phyloP scores from a whole-genome alignment of 2,888 invertebrate genomes.

The Meiosimyza decipiens region DNA sequence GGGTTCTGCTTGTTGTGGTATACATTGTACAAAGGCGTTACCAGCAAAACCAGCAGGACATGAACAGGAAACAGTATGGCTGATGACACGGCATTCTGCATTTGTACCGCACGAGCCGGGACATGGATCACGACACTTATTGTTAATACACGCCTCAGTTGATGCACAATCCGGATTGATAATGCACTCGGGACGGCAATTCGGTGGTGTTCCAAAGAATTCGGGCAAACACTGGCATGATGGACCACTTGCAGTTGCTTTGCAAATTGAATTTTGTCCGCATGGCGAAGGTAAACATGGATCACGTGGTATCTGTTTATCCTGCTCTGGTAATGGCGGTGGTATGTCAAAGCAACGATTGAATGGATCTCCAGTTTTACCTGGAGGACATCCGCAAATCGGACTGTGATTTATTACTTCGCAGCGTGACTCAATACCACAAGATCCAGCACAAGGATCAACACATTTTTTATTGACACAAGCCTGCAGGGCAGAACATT shows the following conservation, averaged over 20 bases:
- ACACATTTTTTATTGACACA: constrained; percentile 78
- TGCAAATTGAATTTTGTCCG: constrained; percentile 83
- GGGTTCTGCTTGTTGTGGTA: constrained; percentile 69
- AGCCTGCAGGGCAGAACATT: constrained; percentile 73
- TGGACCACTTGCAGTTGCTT: constrained; percentile 74
- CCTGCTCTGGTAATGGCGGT: constrained; percentile 61
- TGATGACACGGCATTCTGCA: constrained; percentile 82
- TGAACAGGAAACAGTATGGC: constrained; percentile 83
- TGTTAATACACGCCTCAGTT: constrained; percentile 81
- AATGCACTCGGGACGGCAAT: constrained; percentile 85
- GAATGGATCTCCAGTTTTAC: constrained; percentile 81
- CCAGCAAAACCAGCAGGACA: constrained; percentile 82
- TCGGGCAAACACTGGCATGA: constrained; percentile 81
- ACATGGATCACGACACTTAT: constrained; percentile 85
- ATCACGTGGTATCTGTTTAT: constrained; percentile 64
- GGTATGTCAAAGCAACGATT: constrained; percentile 75
- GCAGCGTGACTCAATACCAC: constrained; percentile 78
- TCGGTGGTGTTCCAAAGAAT: constrained; percentile 83
- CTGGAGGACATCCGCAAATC: constrained; percentile 75
- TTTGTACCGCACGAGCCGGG: constrained; percentile 84
- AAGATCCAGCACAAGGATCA: constrained; percentile 78
- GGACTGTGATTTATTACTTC: constrained; percentile 79
- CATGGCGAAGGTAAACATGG: constrained; percentile 85
- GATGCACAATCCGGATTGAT: constrained; percentile 84
- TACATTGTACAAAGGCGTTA: constrained; percentile 84